phyloP scores from a whole-genome alignment of 1,140 invertebrate genomes.

The Drosophila melanica region DNA sequence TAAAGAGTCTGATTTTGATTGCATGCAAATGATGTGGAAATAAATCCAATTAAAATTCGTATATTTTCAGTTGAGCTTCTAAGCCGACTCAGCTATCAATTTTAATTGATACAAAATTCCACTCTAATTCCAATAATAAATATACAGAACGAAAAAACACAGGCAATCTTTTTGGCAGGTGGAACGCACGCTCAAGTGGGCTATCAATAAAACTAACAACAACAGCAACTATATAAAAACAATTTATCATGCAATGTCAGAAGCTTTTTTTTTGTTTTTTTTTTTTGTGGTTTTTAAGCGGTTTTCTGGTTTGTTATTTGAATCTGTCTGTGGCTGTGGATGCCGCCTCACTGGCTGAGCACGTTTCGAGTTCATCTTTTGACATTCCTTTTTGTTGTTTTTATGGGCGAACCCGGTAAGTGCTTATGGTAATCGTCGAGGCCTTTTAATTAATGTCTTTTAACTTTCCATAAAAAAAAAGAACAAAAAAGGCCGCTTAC shows the following conservation, averaged over 20 bases:
- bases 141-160: background rate
- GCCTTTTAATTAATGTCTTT: slow-evolving; percentile 72
- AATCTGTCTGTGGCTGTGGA: slow-evolving; percentile 25
- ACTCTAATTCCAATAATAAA: background rate
- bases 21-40: slow-evolving; percentile 20
- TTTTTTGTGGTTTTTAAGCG: slow-evolving; percentile 20
- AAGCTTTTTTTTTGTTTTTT: background rate
- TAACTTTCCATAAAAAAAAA: slow-evolving; percentile 54
- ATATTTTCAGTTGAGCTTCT: background rate
- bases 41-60: slow-evolving; percentile 26
- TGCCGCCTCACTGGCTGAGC: slow-evolving; percentile 56
- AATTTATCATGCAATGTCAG: slow-evolving; percentile 47
- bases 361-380: slow-evolving; percentile 58
- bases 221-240: slow-evolving; percentile 19
- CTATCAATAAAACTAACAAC: slow-evolving; percentile 37
- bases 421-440: slow-evolving; percentile 57
- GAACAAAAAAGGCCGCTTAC: background rate
- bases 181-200: slow-evolving; percentile 4
- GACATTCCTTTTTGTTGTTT: slow-evolving; percentile 34
- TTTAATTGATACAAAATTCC: slow-evolving; percentile 23
- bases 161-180: slow-evolving; percentile 22
- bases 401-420: slow-evolving; percentile 20
- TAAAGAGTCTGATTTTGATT: slow-evolving; percentile 1
- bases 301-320: slow-evolving; percentile 31
- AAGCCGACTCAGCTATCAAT: background rate